These are phyloP conservation scores for Polymixis lichenea DNA, from an alignment of 2,888 invertebrate species.

Conservation along the genomic window DNA sequence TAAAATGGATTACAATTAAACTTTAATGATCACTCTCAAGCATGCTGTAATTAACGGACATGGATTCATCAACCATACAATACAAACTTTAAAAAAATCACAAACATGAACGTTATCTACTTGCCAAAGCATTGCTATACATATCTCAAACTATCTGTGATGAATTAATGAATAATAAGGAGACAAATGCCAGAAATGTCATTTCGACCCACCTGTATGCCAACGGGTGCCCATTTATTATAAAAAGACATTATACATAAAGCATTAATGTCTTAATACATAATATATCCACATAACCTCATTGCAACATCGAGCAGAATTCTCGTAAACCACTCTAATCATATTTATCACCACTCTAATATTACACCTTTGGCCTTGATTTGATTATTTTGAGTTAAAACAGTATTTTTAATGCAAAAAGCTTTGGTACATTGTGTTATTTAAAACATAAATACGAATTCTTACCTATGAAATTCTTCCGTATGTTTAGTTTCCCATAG, in stretches of 20 bases:
- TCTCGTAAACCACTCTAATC: slow-evolving; percentile 36
- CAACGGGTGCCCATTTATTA: background rate
- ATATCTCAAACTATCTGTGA: background rate
- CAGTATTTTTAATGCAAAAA: slow-evolving; percentile 35
- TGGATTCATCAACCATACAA: background rate
- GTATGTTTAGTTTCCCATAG: slow-evolving; percentile 1
- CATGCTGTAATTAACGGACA: background rate
- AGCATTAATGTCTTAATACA: slow-evolving; percentile 38
- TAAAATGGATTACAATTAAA: slow-evolving; percentile 4
- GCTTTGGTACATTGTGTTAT: slow-evolving; percentile 8
- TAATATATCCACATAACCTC: slow-evolving; percentile 35
- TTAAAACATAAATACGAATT: slow-evolving; percentile 33
- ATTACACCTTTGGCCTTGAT: slow-evolving; percentile 47
- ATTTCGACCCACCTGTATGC: no score
- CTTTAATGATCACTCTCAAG: background rate
- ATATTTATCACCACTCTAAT: slow-evolving; percentile 48
- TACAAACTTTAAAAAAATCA: background rate
- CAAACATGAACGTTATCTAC: slow-evolving; percentile 1
- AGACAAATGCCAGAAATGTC: slow-evolving; percentile 1
- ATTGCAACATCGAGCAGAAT: slow-evolving; percentile 16
- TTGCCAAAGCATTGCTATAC: slow-evolving; percentile 12
- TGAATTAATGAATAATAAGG: slow-evolving; percentile 23
- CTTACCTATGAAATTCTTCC: slow-evolving; percentile 15
- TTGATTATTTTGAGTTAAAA: slow-evolving; percentile 47
- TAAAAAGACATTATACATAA: slow-evolving; percentile 12